A percentile compares a stretch with the other conserved stretches of the same genome.
Conservation (phyloP, 2,113 vertebrate species). For the Fulmarus glacialis region DNA sequence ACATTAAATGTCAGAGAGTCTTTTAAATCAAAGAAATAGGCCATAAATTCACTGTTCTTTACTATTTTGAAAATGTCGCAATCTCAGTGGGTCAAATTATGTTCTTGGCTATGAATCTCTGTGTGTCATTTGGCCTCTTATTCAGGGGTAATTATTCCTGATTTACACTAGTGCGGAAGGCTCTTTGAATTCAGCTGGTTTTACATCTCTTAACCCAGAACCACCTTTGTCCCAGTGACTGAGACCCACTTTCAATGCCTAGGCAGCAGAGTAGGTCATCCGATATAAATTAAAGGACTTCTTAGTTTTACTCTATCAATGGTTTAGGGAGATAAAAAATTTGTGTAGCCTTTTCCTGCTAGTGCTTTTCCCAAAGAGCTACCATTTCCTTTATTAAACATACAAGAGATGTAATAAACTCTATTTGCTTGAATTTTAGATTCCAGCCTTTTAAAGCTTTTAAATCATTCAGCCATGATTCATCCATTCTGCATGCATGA, state of each 20-base stretch:
- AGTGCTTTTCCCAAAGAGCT: background rate
- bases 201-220: background rate
- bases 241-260: background rate
- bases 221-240: background rate
- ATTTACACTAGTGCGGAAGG: background rate
- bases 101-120: background rate
- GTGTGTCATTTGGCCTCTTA: background rate
- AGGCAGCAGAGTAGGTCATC: background rate
- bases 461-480: conserved; percentile 8
- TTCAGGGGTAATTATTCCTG: background rate
- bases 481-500: background rate
- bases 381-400: background rate
- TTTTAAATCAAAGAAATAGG: background rate
- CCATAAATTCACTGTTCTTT: background rate
- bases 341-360: background rate
- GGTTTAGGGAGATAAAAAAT: background rate
- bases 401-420: background rate
- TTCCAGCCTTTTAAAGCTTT: conserved; percentile 11
- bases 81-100: background rate
- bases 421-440: conserved; percentile 30
- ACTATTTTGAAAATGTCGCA: background rate
- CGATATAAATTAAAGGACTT: background rate
- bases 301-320: background rate
- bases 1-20: background rate
- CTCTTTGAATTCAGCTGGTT: background rate